These are phyloP conservation scores for Odontomyia ornata DNA, from an alignment of 2,888 invertebrate species.

Conservation along the genomic window DNA sequence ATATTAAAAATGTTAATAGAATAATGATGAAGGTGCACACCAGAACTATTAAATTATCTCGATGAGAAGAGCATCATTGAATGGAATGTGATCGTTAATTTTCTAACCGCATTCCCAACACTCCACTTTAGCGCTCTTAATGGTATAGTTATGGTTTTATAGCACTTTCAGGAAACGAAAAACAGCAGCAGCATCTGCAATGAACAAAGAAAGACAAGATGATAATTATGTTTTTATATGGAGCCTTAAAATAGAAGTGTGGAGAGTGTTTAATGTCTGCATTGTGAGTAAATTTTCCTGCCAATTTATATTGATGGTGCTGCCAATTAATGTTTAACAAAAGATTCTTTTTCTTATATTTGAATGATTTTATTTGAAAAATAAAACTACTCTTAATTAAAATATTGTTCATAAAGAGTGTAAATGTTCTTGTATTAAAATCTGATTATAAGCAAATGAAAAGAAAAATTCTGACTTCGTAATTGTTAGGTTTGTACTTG, in stretches of 20 bases:
- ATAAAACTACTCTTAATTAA: too few relatives aligned
- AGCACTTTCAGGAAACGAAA: slow-evolving; percentile 24
- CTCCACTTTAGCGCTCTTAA: background rate
- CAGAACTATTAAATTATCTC: background rate
- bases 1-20: background rate
- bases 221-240: slow-evolving; percentile 2
- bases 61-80: slow-evolving; percentile 16
- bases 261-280: slow-evolving; percentile 7
- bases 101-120: slow-evolving; percentile 23
- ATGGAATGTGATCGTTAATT: slow-evolving; percentile 19
- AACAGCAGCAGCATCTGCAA: slow-evolving; percentile 23
- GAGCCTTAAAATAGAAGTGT: slow-evolving; percentile 26
- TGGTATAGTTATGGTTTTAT: slow-evolving; percentile 9
- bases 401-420: too few relatives aligned
- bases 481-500: background rate
- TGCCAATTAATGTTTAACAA: background rate
- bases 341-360: too few relatives aligned
- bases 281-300: background rate
- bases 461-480: background rate
- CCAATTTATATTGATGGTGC: background rate
- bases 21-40: background rate
- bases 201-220: background rate
- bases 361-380: too few relatives aligned
- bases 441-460: too few relatives aligned
- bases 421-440: too few relatives aligned